A percentile compares a stretch with the other conserved stretches of the same genome.
phyloP scores from a whole-genome alignment of 2,888 invertebrate species.

The Diadromus collaris region DNA sequence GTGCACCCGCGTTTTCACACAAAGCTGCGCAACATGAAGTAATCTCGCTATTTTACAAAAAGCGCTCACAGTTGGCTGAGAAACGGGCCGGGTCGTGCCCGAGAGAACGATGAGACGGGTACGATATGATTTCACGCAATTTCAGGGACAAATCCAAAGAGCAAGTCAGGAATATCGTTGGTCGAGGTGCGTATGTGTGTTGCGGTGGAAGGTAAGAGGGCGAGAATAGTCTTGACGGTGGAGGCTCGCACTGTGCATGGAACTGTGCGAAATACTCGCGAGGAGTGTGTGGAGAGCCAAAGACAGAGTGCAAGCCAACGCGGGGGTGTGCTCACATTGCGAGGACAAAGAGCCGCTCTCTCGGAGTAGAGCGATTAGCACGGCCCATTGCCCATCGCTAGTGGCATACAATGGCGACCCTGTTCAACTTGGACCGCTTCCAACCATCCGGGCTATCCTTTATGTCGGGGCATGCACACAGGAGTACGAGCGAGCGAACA shows the following conservation, averaged over 20 bases:
- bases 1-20: conserved; percentile 12
- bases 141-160: conserved; percentile 61
- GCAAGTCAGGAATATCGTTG: conserved; percentile 49
- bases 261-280: conserved; percentile 17
- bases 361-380: conserved; percentile 77
- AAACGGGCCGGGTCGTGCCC: conserved; percentile 33
- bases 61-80: conserved; percentile 23
- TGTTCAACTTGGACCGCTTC: conserved; percentile 77
- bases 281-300: conserved; percentile 35
- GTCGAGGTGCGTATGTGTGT: conserved; percentile 48
- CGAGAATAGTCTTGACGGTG: conserved; percentile 43
- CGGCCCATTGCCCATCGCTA: conserved; percentile 76
- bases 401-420: conserved; percentile 74
- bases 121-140: conserved; percentile 75
- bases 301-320: conserved; percentile 34
- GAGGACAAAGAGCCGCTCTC: conserved; percentile 59
- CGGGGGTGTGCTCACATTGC: conserved; percentile 47
- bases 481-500: conserved; percentile 49
- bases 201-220: conserved; percentile 23
- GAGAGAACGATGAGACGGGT: conserved; percentile 53
- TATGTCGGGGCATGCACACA: conserved; percentile 62
- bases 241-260: conserved; percentile 7
- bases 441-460: conserved; percentile 73
- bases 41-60: conserved; percentile 42
- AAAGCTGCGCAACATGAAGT: conserved; percentile 27